These are phyloP conservation scores for Tineola bisselliella DNA, from an alignment of 2,888 invertebrate genomes.

Conservation along the genomic window DNA sequence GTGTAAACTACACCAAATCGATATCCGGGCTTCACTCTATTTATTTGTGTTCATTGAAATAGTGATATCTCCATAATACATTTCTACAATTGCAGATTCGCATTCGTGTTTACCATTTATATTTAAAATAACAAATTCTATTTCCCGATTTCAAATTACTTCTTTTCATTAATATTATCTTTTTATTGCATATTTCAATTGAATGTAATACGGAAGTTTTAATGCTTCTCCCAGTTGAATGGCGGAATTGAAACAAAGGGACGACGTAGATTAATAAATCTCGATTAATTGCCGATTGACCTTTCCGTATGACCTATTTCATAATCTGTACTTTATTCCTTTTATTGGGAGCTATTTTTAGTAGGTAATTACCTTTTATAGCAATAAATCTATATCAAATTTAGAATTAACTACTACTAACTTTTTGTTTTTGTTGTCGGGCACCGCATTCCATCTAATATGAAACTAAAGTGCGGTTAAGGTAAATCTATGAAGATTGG, in stretches of 20 bases:
- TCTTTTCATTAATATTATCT: too few relatives aligned
- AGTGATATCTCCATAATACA: not conserved
- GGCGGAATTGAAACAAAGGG: not conserved
- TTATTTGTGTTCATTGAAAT: not conserved
- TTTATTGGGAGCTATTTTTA: not conserved
- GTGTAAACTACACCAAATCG: conserved; percentile 4
- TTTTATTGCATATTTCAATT: too few relatives aligned
- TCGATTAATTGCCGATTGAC: not conserved
- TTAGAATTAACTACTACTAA: too few relatives aligned
- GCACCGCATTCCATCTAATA: too few relatives aligned
- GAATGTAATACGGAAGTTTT: not conserved
- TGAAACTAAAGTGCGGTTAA: too few relatives aligned
- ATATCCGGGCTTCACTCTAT: not conserved
- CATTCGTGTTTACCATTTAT: not conserved
- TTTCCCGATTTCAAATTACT: not conserved
- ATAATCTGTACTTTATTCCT: not conserved
- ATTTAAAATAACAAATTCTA: not conserved
- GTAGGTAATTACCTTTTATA: not conserved
- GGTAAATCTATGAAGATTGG: too few relatives aligned
- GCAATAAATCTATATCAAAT: too few relatives aligned
- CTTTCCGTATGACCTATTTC: not conserved
- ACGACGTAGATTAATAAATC: not conserved
- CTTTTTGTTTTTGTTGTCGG: too few relatives aligned
- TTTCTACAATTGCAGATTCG: not conserved
- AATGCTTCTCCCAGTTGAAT: not conserved